Conservation (phyloP, 2,113 vertebrate species). For the Gavia stellata region DNA sequence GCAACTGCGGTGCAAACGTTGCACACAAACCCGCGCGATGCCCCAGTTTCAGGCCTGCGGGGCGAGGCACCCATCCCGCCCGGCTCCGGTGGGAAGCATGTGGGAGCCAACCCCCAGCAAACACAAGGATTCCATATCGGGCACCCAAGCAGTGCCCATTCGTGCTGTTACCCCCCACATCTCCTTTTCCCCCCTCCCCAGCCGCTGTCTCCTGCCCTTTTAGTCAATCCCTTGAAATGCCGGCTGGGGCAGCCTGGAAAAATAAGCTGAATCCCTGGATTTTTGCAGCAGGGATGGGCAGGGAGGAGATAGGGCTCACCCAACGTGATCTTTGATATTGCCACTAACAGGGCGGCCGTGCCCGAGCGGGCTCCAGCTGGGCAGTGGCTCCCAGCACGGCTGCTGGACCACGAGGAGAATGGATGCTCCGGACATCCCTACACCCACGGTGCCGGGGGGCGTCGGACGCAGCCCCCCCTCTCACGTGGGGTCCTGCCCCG, state of each 20-base stretch:
- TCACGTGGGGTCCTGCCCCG: rapidly evolving
- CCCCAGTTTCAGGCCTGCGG: neutral
- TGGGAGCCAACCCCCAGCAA: neutral
- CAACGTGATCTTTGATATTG: rapidly evolving
- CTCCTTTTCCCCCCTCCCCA: neutral
- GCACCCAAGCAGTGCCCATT: rapidly evolving
- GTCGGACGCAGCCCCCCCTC: neutral
- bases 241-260: neutral
- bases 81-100: rapidly evolving
- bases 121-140: rapidly evolving
- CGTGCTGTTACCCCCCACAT: rapidly evolving
- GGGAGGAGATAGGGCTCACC: neutral
- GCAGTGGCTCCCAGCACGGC: neutral
- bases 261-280: neutral
- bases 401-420: rapidly evolving
- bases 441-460: rapidly evolving
- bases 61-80: rapidly evolving
- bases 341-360: neutral
- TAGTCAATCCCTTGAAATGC: rapidly evolving
- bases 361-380: neutral
- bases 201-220: neutral
- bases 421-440: neutral
- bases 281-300: neutral
- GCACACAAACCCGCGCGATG: neutral
- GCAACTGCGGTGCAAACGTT: neutral